Conservation (phyloP, 2,113 vertebrate species). For the Petroica traversi region DNA sequence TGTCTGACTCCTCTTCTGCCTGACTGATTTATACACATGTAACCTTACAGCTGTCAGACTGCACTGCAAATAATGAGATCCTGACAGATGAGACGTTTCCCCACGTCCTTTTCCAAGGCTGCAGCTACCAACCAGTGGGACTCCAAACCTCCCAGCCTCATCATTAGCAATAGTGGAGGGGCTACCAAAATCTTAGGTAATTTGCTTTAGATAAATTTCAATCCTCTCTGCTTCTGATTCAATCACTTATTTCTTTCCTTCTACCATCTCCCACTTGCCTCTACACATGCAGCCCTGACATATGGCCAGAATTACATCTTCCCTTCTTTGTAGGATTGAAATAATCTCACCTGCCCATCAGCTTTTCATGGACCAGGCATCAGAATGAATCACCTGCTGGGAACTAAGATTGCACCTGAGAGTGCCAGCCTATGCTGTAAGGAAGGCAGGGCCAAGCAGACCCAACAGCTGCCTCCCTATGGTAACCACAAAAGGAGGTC, state of each 20-base stretch:
- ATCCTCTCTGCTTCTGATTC: background rate
- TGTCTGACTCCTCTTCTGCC: background rate
- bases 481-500: background rate
- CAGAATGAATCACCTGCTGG: background rate
- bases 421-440: background rate
- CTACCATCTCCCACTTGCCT: background rate
- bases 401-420: background rate
- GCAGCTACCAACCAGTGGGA: background rate
- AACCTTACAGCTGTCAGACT: background rate
- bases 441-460: background rate
- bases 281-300: background rate
- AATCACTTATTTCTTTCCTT: constrained; percentile 21
- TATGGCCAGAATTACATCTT: constrained; percentile 25
- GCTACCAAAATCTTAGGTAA: background rate
- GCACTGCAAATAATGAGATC: background rate
- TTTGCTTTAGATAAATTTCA: constrained; percentile 30
- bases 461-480: background rate
- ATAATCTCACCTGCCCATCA: constrained; percentile 20
- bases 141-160: background rate
- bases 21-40: background rate
- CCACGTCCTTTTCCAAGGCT: background rate
- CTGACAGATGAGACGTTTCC: background rate
- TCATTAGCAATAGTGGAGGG: background rate
- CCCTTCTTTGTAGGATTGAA: constrained; percentile 8
- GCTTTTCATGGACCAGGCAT: background rate